Percentiles rank a stretch among this genome's conserved stretches.
These are phyloP conservation scores for Plodia interpunctella DNA, from an alignment of 1,140 invertebrate species.

Conservation along the genomic window DNA sequence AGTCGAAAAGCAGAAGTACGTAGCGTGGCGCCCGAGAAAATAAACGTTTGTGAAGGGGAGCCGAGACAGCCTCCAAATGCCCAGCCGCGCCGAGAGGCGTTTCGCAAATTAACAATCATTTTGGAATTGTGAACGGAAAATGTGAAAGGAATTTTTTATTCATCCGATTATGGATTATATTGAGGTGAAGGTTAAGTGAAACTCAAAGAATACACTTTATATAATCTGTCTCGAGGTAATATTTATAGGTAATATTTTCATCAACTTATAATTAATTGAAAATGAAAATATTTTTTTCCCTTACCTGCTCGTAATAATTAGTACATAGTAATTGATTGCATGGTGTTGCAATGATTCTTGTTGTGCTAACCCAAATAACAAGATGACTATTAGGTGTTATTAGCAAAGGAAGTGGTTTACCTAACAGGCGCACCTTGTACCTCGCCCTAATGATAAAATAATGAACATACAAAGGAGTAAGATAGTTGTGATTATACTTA, in stretches of 20 bases:
- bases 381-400: conserved; percentile 30
- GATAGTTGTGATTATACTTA: too few relatives aligned
- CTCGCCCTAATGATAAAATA: background rate
- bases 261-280: too few relatives aligned
- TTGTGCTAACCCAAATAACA: background rate
- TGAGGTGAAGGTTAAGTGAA: too few relatives aligned
- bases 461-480: background rate
- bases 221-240: too few relatives aligned
- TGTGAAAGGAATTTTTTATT: conserved; percentile 7
- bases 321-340: background rate
- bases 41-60: background rate
- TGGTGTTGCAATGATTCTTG: background rate
- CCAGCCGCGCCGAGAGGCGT: background rate
- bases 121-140: conserved; percentile 10
- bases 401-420: conserved; percentile 29
- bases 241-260: too few relatives aligned
- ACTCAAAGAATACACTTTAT: too few relatives aligned
- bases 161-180: too few relatives aligned
- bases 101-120: conserved; percentile 1
- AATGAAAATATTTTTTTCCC: too few relatives aligned
- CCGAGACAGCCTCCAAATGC: background rate
- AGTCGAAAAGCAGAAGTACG: background rate
- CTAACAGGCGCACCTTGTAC: conserved; percentile 16
- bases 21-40: background rate
- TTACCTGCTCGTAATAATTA: too few relatives aligned